Evolutionary conservation across 2,797 vertebrate species (phyloP).

Genomic region (Phoxinus dragarum): DNA sequence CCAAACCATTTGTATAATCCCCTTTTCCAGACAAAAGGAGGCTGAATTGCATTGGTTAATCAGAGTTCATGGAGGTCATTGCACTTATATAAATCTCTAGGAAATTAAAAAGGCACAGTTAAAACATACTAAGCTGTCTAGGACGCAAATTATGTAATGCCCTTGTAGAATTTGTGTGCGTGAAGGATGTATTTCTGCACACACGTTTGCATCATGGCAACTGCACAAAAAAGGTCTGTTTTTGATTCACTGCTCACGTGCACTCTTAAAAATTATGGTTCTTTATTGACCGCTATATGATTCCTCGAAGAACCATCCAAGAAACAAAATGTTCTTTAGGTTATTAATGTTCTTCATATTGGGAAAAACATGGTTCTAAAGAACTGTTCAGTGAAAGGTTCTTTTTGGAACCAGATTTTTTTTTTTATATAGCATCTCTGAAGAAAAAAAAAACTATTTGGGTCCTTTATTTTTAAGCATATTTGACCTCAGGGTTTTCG

Average conservation of each 20-base stretch:
- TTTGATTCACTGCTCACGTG: not conserved
- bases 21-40: conserved; percentile 8
- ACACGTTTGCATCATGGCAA: not conserved
- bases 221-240: not conserved
- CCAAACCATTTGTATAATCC: conserved; percentile 34
- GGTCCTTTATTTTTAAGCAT: not conserved
- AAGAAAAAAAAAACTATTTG: not conserved
- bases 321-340: not conserved
- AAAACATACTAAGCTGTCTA: conserved; percentile 39
- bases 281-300: not conserved
- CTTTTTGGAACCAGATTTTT: not conserved
- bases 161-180: not conserved
- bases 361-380: not conserved
- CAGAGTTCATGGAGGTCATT: conserved; percentile 25
- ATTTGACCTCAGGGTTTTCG: not conserved
- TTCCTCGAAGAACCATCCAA: not conserved
- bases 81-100: conserved; percentile 34
- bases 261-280: not conserved
- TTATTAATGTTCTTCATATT: not conserved
- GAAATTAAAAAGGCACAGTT: conserved; percentile 16
- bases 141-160: conserved; percentile 38
- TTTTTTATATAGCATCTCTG: not conserved
- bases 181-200: not conserved
- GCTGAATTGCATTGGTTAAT: conserved; percentile 36
- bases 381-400: not conserved